phyloP scores from a whole-genome alignment of 2,113 vertebrate species.

The Hucho hucho region DNA sequence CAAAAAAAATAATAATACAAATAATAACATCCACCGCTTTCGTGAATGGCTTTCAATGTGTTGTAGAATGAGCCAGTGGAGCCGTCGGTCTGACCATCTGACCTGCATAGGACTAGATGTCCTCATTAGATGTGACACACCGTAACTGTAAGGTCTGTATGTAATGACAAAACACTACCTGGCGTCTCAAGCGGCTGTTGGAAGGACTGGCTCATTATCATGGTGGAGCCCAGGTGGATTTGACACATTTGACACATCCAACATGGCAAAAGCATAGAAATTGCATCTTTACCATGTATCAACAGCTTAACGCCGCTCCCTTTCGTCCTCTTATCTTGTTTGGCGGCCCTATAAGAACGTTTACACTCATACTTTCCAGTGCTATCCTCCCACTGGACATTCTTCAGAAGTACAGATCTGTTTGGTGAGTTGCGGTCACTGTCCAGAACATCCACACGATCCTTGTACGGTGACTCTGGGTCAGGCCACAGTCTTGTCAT shows the following conservation, averaged over 20 bases:
- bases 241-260: constrained; percentile 46
- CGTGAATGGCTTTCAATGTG: too few relatives aligned
- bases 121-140: too few relatives aligned
- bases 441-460: constrained; percentile 34
- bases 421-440: neutral
- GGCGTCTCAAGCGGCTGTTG: neutral
- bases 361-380: constrained; percentile 53
- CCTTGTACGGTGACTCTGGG: neutral
- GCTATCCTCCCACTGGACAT: constrained; percentile 46
- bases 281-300: constrained; percentile 52
- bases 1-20: too few relatives aligned
- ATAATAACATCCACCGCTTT: too few relatives aligned
- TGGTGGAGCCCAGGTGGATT: constrained; percentile 25
- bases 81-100: too few relatives aligned
- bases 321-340: neutral
- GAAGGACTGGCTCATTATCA: constrained; percentile 34
- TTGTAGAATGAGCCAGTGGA: too few relatives aligned
- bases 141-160: neutral
- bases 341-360: constrained; percentile 16
- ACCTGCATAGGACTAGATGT: neutral
- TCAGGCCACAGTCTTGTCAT: neutral
- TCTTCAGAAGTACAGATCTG: constrained; percentile 44
- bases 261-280: neutral
- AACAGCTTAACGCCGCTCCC: constrained; percentile 40
- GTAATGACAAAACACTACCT: neutral